A percentile compares a stretch with the other conserved stretches of the same genome.
phyloP scores from a whole-genome alignment of 2,113 vertebrate genomes.

The Pimephales promelas region DNA sequence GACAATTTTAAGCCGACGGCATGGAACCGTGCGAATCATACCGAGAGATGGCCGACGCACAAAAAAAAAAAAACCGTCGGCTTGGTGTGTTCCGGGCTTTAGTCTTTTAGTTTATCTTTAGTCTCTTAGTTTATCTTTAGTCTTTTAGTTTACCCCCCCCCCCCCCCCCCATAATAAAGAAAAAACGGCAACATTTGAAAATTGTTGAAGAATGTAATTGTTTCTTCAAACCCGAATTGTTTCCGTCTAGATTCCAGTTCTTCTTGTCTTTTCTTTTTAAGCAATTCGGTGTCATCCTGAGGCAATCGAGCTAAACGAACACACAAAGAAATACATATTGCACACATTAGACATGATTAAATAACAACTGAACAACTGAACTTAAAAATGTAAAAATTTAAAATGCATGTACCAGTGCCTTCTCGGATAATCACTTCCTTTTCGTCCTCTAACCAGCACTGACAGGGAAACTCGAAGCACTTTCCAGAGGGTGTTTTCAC shows the following conservation, averaged over 20 bases:
- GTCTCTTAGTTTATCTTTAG: no score
- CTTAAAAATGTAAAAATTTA: not conserved
- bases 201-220: not conserved
- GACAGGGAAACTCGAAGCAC: not conserved
- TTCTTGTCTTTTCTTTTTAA: slow-evolving; percentile 87
- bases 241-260: slow-evolving; percentile 87
- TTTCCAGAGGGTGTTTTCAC: not conserved
- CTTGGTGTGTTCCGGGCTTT: no score
- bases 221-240: slow-evolving; percentile 76
- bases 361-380: no score
- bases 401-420: not conserved
- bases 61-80: no score
- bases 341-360: not conserved
- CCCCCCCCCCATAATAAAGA: no score
- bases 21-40: no score
- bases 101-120: no score
- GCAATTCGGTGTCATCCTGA: slow-evolving; percentile 81
- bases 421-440: not conserved
- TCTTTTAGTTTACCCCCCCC: no score
- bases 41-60: no score
- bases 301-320: slow-evolving; percentile 64
- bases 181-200: not conserved
- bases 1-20: no score
- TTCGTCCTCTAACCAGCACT: not conserved
- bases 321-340: not conserved